A percentile compares a stretch with the other conserved stretches of the same genome.
phyloP scores from a whole-genome alignment of 2,113 vertebrate genomes.

The Girardinichthys multiradiatus region DNA sequence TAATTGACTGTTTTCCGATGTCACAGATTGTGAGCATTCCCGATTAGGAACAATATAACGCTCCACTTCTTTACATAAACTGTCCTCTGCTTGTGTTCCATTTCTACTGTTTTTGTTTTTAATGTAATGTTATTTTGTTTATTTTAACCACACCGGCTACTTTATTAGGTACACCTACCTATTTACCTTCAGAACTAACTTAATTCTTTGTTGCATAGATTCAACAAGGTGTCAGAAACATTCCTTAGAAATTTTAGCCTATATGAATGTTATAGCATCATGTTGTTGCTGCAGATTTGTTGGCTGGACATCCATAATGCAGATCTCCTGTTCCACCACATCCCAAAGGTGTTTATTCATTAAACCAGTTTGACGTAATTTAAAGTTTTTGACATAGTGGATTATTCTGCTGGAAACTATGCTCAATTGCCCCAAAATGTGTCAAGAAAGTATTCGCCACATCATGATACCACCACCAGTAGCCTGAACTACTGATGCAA shows the following conservation, averaged over 20 bases:
- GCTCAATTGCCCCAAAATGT: neutral
- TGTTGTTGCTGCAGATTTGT: neutral
- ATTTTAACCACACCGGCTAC: neutral
- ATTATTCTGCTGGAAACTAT: neutral
- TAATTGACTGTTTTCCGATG: slow-evolving; percentile 69
- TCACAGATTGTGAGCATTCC: slow-evolving; percentile 45
- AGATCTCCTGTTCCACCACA: neutral
- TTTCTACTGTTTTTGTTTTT: neutral
- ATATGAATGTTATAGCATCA: neutral
- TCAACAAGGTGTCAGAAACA: neutral
- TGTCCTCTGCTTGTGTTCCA: neutral
- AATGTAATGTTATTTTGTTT: neutral
- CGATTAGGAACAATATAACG: slow-evolving; percentile 66
- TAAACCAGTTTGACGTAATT: neutral
- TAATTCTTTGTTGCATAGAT: neutral
- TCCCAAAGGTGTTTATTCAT: no score
- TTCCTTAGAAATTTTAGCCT: neutral
- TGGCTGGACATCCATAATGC: neutral
- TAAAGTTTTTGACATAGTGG: neutral
- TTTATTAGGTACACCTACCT: neutral
- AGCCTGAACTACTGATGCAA: neutral
- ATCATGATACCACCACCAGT: neutral
- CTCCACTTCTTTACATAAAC: slow-evolving; percentile 6
- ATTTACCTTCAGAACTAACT: neutral
- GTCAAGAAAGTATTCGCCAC: no score